Evolutionary conservation across 2,113 vertebrate genomes (phyloP).

Genomic region (Brienomyrus brachyistius): DNA sequence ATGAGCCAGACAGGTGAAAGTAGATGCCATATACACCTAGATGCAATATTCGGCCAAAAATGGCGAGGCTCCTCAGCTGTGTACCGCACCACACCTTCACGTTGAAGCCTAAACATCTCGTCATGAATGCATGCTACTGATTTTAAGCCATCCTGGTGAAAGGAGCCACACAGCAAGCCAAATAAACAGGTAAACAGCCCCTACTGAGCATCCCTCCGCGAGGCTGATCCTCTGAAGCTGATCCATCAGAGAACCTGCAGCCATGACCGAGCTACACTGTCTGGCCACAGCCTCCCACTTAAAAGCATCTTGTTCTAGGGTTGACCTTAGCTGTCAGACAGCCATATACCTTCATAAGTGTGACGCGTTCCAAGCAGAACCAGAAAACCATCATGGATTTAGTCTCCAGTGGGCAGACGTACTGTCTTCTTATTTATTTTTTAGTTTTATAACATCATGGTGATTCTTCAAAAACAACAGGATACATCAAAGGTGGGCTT

Average conservation of each 20-base stretch:
- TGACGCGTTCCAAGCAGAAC: background rate
- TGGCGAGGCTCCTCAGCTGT: background rate
- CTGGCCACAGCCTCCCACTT: background rate
- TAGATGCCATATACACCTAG: background rate
- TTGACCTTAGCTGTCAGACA: background rate
- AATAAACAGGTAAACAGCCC: background rate
- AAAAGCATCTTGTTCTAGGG: background rate
- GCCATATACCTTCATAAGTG: background rate
- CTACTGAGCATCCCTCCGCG: too few species aligned
- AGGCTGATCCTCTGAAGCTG: background rate
- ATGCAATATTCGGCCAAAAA: background rate
- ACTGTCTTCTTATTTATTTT: background rate
- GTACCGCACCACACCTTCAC: too few species aligned
- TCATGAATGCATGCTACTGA: background rate
- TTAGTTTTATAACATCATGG: background rate
- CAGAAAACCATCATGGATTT: background rate
- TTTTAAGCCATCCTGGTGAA: background rate
- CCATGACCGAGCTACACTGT: background rate
- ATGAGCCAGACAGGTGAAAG: background rate
- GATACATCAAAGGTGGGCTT: background rate
- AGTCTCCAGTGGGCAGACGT: background rate
- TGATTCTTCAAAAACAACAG: background rate
- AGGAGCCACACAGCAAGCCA: background rate
- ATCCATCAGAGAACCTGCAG: background rate
- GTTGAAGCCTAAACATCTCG: background rate